These are phyloP conservation scores for Poeciliopsis gracilis DNA, from an alignment of 2,797 vertebrate genomes.

Conservation along the genomic window DNA sequence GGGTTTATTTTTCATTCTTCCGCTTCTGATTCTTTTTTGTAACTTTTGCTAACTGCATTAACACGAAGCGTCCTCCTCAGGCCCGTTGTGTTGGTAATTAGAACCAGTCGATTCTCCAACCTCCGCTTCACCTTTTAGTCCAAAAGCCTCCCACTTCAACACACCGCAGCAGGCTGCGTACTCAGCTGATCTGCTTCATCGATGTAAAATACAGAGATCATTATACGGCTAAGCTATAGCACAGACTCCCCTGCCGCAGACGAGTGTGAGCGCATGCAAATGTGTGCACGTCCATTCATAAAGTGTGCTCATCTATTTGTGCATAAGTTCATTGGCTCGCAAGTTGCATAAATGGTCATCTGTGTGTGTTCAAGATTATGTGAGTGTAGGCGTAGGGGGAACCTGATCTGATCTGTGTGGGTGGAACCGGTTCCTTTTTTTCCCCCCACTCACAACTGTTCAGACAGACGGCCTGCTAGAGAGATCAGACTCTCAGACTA, in stretches of 20 bases:
- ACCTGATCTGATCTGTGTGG: constrained; percentile 80
- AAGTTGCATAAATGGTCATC: constrained; percentile 71
- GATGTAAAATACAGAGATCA: constrained; percentile 77
- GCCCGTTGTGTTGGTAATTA: constrained; percentile 66
- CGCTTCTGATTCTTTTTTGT: constrained; percentile 26
- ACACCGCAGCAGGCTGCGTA: constrained; percentile 64
- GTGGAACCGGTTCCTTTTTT: constrained; percentile 66
- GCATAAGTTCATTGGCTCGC: constrained; percentile 59
- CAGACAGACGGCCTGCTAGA: constrained; percentile 82
- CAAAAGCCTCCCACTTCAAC: constrained; percentile 76
- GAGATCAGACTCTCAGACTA: constrained; percentile 80
- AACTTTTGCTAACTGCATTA: constrained; percentile 30
- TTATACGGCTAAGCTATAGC: constrained; percentile 77
- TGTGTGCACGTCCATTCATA: constrained; percentile 48
- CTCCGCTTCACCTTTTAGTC: constrained; percentile 71
- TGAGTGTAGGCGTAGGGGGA: constrained; percentile 75
- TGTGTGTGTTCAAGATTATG: constrained; percentile 58
- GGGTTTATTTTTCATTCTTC: background rate
- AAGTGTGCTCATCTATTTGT: constrained; percentile 56
- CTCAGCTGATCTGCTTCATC: constrained; percentile 80
- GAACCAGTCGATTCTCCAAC: constrained; percentile 63
- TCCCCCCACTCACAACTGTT: constrained; percentile 49
- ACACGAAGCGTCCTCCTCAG: constrained; percentile 59
- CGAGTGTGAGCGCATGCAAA: constrained; percentile 26
- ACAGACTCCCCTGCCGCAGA: constrained; percentile 61